Base-by-base conservation (phyloP, 2,888 invertebrate species). In the Megastigmus dorsalis region DNA sequence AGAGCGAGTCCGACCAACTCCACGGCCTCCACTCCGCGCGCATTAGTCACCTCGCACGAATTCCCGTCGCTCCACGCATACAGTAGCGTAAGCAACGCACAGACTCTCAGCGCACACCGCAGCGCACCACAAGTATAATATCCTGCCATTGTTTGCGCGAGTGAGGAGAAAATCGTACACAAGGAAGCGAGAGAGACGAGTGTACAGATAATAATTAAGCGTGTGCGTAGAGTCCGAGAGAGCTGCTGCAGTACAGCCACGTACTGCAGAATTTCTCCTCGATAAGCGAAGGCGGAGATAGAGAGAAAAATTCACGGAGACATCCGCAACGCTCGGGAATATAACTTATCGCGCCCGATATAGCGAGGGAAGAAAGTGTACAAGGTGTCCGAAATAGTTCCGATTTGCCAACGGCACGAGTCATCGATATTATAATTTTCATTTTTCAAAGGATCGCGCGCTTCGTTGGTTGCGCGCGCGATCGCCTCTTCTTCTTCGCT, bases 381-480 rank as follows among this genome's bases (percentile, higher is more conserved):
- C n/a, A n/a, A n/a, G n/a, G n/a, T n/a, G n/a, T n/a, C n/a, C n/a
- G n/a, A n/a, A n/a, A n/a, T n/a, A n/a, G n/a, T n/a, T n/a, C n/a
- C n/a, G n/a, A n/a, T n/a, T 23, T 36, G 20, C 10, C 7, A 33
- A 6, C 15, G 33, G n/a, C 15, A 13, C 2, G 2, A 52, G 6
- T 13, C 23, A 23, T 26, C 23, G 9, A 30, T 30, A 15, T n/a
- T 20, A 1, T 7, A 41, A 38, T 41, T 23, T 57, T 57, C n/a
- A n/a, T 38, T 41, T 54, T 70, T 71, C 48, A 63, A 71, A 71
- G 63, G 41, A 38, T 30, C 71, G 71, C 71, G 71, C 71, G 52
- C 45, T 54, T n/a, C 9, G 3, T 13, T 20, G n/a, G n/a, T n/a
- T n/a, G 30, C 38, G 18, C 23, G 36, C 33, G 36, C 38, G 41